A percentile compares a stretch with the other conserved stretches of the same genome.
Evolutionary conservation across 2,113 vertebrate species (phyloP).

Genomic region (Heptranchias perlo): DNA sequence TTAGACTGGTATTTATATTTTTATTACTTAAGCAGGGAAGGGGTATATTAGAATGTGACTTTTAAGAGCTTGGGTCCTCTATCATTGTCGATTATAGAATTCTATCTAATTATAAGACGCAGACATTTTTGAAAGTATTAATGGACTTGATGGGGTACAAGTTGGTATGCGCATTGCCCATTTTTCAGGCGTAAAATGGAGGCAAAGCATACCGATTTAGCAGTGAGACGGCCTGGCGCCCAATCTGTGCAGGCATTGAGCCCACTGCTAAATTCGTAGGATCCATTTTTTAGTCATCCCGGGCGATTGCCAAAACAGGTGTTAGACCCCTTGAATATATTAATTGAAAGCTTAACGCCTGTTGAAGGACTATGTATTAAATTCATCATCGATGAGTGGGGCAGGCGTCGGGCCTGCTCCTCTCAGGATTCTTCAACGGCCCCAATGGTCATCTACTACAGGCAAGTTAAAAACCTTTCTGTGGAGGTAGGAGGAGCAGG

Average conservation of each 20-base stretch:
- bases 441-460: background rate
- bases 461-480: background rate
- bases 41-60: background rate
- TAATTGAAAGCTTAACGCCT: background rate
- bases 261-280: no score
- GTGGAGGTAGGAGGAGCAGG: background rate
- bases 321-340: background rate
- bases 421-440: background rate
- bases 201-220: background rate
- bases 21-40: background rate
- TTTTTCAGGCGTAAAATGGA: background rate
- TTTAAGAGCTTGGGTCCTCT: background rate
- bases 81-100: background rate
- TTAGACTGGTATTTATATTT: background rate
- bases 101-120: background rate
- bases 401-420: background rate
- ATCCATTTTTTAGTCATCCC: background rate
- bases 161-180: background rate
- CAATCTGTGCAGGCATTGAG: no score
- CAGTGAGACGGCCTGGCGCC: background rate
- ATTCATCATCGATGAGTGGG: background rate
- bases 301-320: background rate
- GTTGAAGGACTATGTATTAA: background rate
- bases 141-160: background rate
- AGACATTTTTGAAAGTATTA: background rate